These are phyloP conservation scores for Semotilus atromaculatus DNA, from an alignment of 2,797 vertebrate species.

Conservation along the genomic window DNA sequence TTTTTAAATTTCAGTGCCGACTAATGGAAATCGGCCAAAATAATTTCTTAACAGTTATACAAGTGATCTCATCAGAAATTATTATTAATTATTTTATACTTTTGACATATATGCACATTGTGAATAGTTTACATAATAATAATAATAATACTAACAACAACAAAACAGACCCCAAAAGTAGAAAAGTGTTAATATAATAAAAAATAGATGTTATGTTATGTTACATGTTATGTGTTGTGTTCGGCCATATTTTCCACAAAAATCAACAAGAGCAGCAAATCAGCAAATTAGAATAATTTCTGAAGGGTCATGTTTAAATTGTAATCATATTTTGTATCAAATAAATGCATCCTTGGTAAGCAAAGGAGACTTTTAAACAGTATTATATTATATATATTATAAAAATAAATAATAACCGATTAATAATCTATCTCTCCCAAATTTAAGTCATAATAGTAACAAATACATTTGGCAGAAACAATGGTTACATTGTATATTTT, in stretches of 20 bases:
- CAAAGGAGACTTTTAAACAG: background rate
- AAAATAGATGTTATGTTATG: background rate
- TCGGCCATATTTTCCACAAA: background rate
- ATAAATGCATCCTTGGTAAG: background rate
- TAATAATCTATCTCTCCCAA: background rate
- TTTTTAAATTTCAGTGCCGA: background rate
- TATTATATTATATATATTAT: background rate
- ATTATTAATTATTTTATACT: background rate
- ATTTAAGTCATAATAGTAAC: constrained; percentile 52
- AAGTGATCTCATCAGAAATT: background rate
- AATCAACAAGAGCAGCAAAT: background rate
- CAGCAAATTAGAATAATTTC: background rate
- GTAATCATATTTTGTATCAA: background rate
- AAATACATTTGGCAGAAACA: constrained; percentile 66
- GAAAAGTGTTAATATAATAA: background rate
- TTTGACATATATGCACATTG: background rate
- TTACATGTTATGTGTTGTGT: no score
- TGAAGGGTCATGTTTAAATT: background rate
- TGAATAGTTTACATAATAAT: background rate
- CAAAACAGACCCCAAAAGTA: constrained; percentile 39
- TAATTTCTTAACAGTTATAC: background rate
- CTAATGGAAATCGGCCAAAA: background rate
- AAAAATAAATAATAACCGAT: no score
- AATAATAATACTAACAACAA: constrained; percentile 60
- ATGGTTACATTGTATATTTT: constrained; percentile 55